phyloP scores from a whole-genome alignment of 2,113 vertebrate genomes.

The Plestiodon gilberti region DNA sequence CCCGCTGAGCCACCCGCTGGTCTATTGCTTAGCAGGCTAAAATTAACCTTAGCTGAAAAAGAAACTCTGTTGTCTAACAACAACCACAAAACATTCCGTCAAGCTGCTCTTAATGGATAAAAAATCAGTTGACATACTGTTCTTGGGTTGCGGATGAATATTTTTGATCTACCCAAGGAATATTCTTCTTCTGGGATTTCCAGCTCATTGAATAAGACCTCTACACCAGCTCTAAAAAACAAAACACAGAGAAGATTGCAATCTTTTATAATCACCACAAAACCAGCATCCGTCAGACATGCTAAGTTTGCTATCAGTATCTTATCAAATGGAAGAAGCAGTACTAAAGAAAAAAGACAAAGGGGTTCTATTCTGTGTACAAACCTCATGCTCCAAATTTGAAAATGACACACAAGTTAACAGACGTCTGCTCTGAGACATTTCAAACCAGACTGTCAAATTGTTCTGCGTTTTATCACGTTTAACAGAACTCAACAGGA shows the following conservation, averaged over 20 bases:
- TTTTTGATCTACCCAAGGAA: conserved; percentile 94
- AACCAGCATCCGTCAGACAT: neutral
- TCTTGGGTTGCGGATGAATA: conserved; percentile 98
- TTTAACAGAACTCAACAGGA: neutral
- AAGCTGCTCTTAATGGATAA: neutral
- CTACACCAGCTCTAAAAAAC: conserved; percentile 87
- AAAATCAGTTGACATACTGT: conserved; percentile 80
- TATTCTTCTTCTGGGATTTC: conserved; percentile 89
- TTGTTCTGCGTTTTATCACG: neutral
- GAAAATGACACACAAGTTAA: neutral
- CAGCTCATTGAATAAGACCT: conserved; percentile 89
- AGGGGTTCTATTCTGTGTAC: neutral
- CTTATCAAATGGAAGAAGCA: neutral
- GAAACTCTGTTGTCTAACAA: neutral
- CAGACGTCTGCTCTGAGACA: neutral
- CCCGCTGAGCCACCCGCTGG: too few species aligned
- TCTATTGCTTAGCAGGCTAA: neutral
- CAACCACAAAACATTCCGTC: neutral
- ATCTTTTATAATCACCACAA: conserved; percentile 25
- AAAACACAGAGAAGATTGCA: conserved; percentile 49
- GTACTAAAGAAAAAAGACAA: neutral
- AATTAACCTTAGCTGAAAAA: neutral
- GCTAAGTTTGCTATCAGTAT: neutral
- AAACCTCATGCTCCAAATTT: neutral
- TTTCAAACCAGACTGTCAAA: neutral